phyloP scores from a whole-genome alignment of 2,113 vertebrate genomes.

The Orycteropus afer region DNA sequence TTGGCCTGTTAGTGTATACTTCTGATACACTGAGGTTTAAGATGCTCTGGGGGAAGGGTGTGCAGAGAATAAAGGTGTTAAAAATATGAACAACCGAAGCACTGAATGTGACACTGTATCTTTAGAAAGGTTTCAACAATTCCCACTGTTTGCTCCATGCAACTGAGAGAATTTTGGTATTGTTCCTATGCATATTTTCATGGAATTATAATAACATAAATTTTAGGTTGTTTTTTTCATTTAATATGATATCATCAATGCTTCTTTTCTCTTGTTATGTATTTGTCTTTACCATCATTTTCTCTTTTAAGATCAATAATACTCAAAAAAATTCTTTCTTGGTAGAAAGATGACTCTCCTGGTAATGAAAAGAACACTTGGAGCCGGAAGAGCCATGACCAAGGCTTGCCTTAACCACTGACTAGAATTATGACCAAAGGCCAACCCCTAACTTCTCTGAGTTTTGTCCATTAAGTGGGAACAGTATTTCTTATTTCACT shows the following conservation, averaged over 20 bases:
- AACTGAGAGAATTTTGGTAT: neutral
- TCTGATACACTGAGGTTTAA: neutral
- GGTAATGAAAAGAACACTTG: neutral
- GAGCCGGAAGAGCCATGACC: neutral
- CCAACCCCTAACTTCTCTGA: neutral
- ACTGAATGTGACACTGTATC: neutral
- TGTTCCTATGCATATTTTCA: neutral
- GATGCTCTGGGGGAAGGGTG: neutral
- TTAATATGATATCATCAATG: neutral
- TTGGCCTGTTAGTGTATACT: neutral
- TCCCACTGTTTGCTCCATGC: rapidly evolving
- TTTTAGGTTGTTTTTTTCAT: neutral
- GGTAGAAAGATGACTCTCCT: neutral
- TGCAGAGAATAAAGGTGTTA: neutral
- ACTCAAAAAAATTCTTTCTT: neutral
- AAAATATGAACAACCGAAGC: neutral
- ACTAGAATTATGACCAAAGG: neutral
- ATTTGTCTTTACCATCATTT: neutral
- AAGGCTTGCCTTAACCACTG: neutral
- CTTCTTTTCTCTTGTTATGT: neutral
- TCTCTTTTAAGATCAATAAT: neutral
- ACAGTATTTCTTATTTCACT: neutral
- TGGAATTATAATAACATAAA: too few relatives aligned
- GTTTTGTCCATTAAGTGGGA: neutral
- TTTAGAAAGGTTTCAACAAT: neutral